Base-by-base conservation (phyloP, 2,888 invertebrate genomes). In the Hirudinaria manillensis region DNA sequence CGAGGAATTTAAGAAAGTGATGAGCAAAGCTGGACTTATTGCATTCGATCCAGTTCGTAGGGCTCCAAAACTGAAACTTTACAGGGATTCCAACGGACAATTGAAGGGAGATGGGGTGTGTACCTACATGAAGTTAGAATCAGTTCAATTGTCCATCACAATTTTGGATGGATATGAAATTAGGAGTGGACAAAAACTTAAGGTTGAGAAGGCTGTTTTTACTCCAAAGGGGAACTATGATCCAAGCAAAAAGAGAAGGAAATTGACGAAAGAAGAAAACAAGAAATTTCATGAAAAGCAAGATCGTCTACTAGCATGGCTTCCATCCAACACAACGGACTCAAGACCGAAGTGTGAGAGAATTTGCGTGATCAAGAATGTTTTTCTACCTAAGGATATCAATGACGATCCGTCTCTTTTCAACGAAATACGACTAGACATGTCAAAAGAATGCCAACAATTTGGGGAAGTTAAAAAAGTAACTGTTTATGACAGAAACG, bases 41-140 rank as follows among this genome's bases (percentile, higher is more conserved):
- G 93, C 94, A 89, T 89, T 92, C 81, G 96, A 98, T 85, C 89
- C 90, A 0, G 88, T 89, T 68, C 90, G 89, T 19, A 91, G 79
- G 90, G 83, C 85, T 83, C 91, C 91, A 85, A 97, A 94, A 86
- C 87, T 96, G 0, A 98, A 98, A 87, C 86, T 99, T 53, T 99
- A 99, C 85, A 89, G 89, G 80, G 93, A 94, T 82, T 90, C 91
- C 0, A 90, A 93, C 78, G 89, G 89, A 6, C 88, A 89, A 77
- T 88, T 92, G 51, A 99, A 99, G 87, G 99, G 99, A 16, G 98
- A 99, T 87, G 99, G 93, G 19, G 87, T 94, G 67, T 98, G 98
- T 85, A 93, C 94, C 79, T 98, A 95, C 83, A 93, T 98, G 73
- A 94, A 93, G 89, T 92, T 93, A 83, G 98, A 99, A 86, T 97